Base-by-base conservation (phyloP, 2,113 vertebrate species). In the Poicephalus meyeri region DNA sequence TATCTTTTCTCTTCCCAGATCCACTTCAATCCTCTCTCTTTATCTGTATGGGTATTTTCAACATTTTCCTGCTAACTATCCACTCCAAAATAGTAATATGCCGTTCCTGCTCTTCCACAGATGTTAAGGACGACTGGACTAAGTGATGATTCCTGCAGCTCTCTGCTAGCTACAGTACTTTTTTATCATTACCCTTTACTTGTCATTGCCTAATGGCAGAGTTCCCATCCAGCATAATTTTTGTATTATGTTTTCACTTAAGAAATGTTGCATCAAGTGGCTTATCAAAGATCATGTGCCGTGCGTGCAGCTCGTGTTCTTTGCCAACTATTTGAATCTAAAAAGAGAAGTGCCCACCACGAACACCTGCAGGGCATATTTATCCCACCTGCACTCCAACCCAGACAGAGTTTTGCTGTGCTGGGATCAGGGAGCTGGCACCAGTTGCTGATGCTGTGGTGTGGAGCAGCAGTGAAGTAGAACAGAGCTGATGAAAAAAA, bases 381-480 rank as follows among this genome's bases (percentile, higher is more conserved):
- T 64, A 58, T 87, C 77, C 55, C 65, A 83, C 76, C 79, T 91
- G 66, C 50, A 68, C n/a, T 49, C 29, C 4, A 1, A 65, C 64
- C 63, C 80, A 86, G 50, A 58, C 86, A 50, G 47, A 68, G 28
- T 50, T 90, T 72, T 86, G 69, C 53, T 82, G 39, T 55, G 39
- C 71, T 87, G 91, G 73, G 63, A 58, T 65, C 80, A 63, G 66
- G 73, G 66, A 81, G 8, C 24, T 85, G 68, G 60, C 11, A 19
- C 28, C 7, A 3, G 33, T 68, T 5, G 2, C 33, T 68, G 42
- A 49, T 1, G 19, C 13, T 9, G 26, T 63, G 72, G 90, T 60
- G 41, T 83, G 56, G 44, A 94, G 55, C 88, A 72, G 77, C 77
- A 94, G 15, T 66, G 64, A 96, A 95, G 39, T 28, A 96, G 80